A percentile compares a stretch with the other conserved stretches of the same genome.
Evolutionary conservation across 2,113 vertebrate species (phyloP).

Genomic region (Gorsachius goisagi): DNA sequence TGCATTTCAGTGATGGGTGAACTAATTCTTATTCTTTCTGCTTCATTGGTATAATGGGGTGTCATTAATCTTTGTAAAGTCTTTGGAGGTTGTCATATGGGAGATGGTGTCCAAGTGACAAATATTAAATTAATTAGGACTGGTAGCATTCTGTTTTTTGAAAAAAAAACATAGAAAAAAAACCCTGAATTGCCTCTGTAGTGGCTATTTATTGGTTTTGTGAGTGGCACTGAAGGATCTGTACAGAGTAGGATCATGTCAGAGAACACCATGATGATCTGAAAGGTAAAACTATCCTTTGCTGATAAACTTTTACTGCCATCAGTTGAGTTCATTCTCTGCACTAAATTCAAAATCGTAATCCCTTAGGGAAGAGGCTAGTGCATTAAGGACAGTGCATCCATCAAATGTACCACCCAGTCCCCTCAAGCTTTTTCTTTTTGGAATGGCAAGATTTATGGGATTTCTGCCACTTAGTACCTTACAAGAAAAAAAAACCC

Average conservation of each 20-base stretch:
- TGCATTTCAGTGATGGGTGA: neutral
- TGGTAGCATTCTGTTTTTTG: neutral
- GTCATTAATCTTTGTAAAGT: constrained; percentile 38
- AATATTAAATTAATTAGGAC: constrained; percentile 51
- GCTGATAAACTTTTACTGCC: constrained; percentile 39
- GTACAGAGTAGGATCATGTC: neutral
- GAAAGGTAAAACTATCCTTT: constrained; percentile 7
- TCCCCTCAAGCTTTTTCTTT: constrained; percentile 37
- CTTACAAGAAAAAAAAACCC: constrained; percentile 45
- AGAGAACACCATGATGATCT: neutral
- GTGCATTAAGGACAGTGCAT: constrained; percentile 31
- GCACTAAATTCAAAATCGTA: constrained; percentile 25
- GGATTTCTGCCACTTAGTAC: constrained; percentile 45
- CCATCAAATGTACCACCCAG: constrained; percentile 4
- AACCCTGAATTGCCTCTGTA: neutral
- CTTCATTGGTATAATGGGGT: constrained; percentile 10
- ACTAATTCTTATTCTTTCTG: constrained; percentile 31
- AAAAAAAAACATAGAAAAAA: neutral
- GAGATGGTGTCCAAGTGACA: constrained; percentile 29
- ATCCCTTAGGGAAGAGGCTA: constrained; percentile 45
- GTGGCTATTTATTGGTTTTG: neutral
- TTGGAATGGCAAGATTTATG: constrained; percentile 52
- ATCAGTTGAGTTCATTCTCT: constrained; percentile 13
- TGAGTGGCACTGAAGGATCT: neutral
- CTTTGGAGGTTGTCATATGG: constrained; percentile 18